Evolutionary conservation across 1,140 invertebrate species (phyloP).

Genomic region (Eubasilissa regina): DNA sequence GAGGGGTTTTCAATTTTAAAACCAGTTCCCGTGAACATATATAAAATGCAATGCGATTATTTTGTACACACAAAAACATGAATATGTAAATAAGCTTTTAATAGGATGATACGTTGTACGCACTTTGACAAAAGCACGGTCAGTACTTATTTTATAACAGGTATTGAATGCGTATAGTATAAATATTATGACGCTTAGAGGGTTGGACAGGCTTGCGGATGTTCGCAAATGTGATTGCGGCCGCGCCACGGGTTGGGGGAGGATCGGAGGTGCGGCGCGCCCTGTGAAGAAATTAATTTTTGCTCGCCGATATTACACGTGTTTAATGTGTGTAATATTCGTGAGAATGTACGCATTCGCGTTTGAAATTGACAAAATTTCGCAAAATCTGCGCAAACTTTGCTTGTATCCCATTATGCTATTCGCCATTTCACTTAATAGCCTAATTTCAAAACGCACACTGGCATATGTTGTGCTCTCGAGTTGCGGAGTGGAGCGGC

Average conservation of each 20-base stretch:
- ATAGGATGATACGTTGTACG: no score
- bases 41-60: no score
- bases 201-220: slow-evolving; percentile 2
- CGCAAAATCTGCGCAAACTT: slow-evolving; percentile 18
- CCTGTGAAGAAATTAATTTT: slow-evolving; percentile 22
- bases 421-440: slow-evolving; percentile 35
- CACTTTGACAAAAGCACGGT: no score
- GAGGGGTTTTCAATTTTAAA: no score
- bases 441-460: slow-evolving; percentile 27
- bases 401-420: slow-evolving; percentile 11
- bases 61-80: no score
- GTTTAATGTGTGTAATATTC: background rate
- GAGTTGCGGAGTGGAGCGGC: background rate
- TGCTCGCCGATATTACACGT: slow-evolving; percentile 1
- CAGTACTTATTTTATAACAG: no score
- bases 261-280: background rate
- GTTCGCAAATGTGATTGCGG: slow-evolving; percentile 19
- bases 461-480: background rate
- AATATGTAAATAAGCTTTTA: no score
- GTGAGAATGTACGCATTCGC: background rate
- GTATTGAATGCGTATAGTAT: no score
- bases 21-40: no score
- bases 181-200: background rate
- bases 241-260: background rate
- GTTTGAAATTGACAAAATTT: slow-evolving; percentile 17